These are phyloP conservation scores for Tipula confusa DNA, from an alignment of 2,888 invertebrate genomes.

Conservation along the genomic window DNA sequence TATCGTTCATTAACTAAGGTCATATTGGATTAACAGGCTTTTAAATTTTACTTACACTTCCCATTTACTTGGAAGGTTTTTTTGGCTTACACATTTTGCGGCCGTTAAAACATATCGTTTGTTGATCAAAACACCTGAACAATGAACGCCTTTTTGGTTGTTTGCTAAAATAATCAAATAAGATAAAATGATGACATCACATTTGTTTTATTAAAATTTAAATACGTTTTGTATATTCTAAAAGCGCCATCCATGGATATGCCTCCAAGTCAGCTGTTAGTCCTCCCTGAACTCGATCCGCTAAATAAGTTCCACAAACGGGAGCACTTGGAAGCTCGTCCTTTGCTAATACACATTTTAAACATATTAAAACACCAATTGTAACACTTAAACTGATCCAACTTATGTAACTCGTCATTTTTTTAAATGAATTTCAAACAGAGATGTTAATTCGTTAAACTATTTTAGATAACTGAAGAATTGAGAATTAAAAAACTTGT, in stretches of 20 bases:
- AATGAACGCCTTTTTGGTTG: slow-evolving; percentile 56
- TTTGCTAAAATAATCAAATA: slow-evolving; percentile 48
- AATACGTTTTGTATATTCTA: slow-evolving; percentile 45
- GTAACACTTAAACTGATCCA: neutral
- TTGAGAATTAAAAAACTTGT: neutral
- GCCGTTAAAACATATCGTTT: slow-evolving; percentile 34
- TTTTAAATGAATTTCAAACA: neutral
- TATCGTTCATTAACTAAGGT: neutral
- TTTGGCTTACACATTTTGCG: slow-evolving; percentile 55
- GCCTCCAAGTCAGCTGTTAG: slow-evolving; percentile 54
- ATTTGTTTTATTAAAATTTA: neutral
- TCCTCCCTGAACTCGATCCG: slow-evolving; percentile 56
- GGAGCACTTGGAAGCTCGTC: neutral
- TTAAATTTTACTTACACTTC: neutral
- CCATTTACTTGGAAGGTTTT: slow-evolving; percentile 36
- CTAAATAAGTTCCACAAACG: slow-evolving; percentile 32
- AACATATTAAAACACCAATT: neutral
- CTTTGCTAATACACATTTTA: neutral
- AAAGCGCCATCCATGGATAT: slow-evolving; percentile 48
- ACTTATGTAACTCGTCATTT: neutral
- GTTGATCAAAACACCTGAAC: slow-evolving; percentile 50
- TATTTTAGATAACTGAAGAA: neutral
- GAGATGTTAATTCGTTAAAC: neutral
- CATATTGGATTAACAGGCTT: neutral
- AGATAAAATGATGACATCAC: neutral